Conservation (phyloP, 1,140 invertebrate species). For the Helicoverpa zea region DNA sequence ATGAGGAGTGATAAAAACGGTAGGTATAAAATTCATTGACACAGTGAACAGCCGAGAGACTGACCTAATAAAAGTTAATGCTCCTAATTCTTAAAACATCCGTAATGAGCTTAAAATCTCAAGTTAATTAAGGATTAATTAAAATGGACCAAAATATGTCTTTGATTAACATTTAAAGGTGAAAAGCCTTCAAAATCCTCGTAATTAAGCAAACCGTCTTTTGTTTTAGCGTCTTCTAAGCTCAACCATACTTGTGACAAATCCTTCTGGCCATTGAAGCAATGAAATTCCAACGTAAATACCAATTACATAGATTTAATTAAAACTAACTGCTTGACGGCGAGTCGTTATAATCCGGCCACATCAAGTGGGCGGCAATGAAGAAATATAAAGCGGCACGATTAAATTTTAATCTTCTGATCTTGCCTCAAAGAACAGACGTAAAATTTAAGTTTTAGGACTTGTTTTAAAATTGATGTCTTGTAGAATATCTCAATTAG, state of each 20-base stretch:
- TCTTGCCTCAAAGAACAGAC: constrained; percentile 13
- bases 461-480: constrained; percentile 8
- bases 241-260: background rate
- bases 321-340: constrained; percentile 42
- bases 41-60: too few species aligned
- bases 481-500: background rate
- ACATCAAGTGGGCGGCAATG: constrained; percentile 14
- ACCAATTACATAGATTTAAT: constrained; percentile 42
- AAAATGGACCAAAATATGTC: background rate
- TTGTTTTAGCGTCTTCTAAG: background rate
- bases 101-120: too few species aligned
- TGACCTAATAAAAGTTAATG: too few species aligned
- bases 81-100: too few species aligned
- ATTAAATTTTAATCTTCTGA: constrained; percentile 18
- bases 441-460: constrained; percentile 3
- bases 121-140: constrained; percentile 1
- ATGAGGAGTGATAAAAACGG: too few species aligned
- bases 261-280: constrained; percentile 9
- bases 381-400: constrained; percentile 21
- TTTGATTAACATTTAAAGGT: constrained; percentile 4
- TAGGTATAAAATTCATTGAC: too few species aligned
- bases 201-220: background rate
- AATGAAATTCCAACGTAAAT: constrained; percentile 31
- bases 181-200: background rate
- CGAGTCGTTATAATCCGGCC: constrained; percentile 15